Base-by-base conservation (phyloP, 2,113 vertebrate species). In the Stegostoma tigrinum region DNA sequence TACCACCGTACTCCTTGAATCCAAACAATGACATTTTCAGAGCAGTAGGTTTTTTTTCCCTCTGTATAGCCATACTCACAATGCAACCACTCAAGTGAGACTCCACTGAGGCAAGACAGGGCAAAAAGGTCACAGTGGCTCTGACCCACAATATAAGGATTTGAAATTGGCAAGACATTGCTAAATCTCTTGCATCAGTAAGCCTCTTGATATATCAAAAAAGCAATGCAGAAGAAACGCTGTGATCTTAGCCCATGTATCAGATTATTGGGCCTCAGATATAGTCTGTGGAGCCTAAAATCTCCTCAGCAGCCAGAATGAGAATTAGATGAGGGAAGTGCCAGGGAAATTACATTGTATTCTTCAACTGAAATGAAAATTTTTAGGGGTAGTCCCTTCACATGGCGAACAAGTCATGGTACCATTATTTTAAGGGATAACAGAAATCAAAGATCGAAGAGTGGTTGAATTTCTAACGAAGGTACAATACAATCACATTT, bases 181-280 rank as follows among this genome's bases (percentile, higher is more conserved):
- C 96, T 96, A 97, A 96, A 96, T 95, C 96, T 97, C 96, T 96
- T 97, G 96, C 97, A 97, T 97, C 97, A 97, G 96, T 97, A 96
- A 96, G 96, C 97, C 97, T 95, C 97, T 97, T 97, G 97, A 97
- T 96, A 97, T 97, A 97, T 96, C 96, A 96, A 96, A 96, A 96
- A 96, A 97, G 96, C 97, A 96, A 95, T 96, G 96, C 96, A 96
- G 97, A 97, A 96, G 97, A 67, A 96, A 96, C 1, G 86, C 96
- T 96, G 96, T 96, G 96, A 97, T 97, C 97, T 97, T 96, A 68
- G 96, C 95, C 55, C 5, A 93, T 96, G 96, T 96, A 96, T 96
- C 96, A 95, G 96, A 97, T 96, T 97, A 97, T 95, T 96, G 45
- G 48, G 95, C 96, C 96, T 93, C 48, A 95, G 96, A 21, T 52